Conservation (phyloP, 2,797 vertebrate genomes). For the Buphagus erythrorhynchus region DNA sequence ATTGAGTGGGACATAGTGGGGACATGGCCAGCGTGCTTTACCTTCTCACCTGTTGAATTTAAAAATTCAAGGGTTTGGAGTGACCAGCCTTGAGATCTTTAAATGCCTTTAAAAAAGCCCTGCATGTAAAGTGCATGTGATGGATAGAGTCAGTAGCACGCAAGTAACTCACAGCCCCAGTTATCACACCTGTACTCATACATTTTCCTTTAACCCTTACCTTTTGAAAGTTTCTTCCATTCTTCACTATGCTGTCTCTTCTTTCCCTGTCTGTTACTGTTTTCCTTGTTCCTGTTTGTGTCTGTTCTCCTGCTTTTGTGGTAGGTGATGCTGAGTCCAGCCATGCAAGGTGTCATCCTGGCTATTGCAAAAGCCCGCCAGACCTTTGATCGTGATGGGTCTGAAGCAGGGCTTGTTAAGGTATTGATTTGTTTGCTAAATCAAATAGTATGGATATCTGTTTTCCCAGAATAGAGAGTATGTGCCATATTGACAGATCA, state of each 20-base stretch:
- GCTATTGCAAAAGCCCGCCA: slow-evolving; percentile 96
- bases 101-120: not conserved
- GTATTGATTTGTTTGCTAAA: slow-evolving; percentile 73
- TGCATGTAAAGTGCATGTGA: not conserved
- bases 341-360: slow-evolving; percentile 98
- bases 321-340: slow-evolving; percentile 97
- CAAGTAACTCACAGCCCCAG: not conserved
- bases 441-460: not conserved
- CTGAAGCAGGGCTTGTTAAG: slow-evolving; percentile 97
- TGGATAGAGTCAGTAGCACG: not conserved
- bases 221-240: not conserved
- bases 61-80: not conserved
- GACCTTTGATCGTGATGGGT: slow-evolving; percentile 92
- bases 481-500: not conserved
- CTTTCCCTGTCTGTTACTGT: not conserved
- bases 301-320: slow-evolving; percentile 57
- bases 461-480: not conserved
- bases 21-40: not conserved
- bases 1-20: not conserved
- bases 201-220: not conserved
- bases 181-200: not conserved
- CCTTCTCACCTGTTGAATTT: not conserved
- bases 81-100: not conserved
- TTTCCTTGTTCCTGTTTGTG: slow-evolving; percentile 13
- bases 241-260: not conserved